Conservation (phyloP, 1,140 invertebrate genomes). For the Papilio xuthus region DNA sequence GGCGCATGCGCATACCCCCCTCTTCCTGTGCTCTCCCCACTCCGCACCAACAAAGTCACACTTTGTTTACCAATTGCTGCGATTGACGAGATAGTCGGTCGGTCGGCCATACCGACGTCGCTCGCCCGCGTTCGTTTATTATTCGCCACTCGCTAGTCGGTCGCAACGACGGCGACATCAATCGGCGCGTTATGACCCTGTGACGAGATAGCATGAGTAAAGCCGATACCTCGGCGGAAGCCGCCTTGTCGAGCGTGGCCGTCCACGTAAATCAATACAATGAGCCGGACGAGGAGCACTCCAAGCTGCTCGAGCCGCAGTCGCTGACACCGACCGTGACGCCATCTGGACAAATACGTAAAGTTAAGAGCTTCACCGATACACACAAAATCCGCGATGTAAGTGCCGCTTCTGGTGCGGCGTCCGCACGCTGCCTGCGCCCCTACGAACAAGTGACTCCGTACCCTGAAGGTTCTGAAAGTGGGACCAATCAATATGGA, state of each 20-base stretch:
- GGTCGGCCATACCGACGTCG: constrained; percentile 67
- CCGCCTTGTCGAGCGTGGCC: constrained; percentile 68
- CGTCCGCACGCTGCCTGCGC: constrained; percentile 72
- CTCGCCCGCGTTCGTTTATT: constrained; percentile 61
- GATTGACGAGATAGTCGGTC: constrained; percentile 74
- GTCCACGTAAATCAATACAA: constrained; percentile 72
- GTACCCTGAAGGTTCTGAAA: constrained; percentile 76
- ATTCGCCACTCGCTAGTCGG: constrained; percentile 66
- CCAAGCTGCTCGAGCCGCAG: constrained; percentile 64
- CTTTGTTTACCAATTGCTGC: constrained; percentile 79
- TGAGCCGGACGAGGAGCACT: constrained; percentile 62
- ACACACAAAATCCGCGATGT: constrained; percentile 75
- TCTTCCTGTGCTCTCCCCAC: constrained; percentile 64
- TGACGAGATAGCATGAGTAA: constrained; percentile 78
- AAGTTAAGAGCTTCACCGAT: constrained; percentile 77
- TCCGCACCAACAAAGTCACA: constrained; percentile 65
- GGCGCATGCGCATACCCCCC: constrained; percentile 63
- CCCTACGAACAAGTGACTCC: constrained; percentile 74
- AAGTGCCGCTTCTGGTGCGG: constrained; percentile 70
- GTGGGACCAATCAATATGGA: constrained; percentile 80
- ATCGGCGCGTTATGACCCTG: constrained; percentile 74
- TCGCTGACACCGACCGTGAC: constrained; percentile 65
- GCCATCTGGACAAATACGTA: constrained; percentile 76
- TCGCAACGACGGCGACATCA: constrained; percentile 70
- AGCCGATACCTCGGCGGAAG: constrained; percentile 68